These are phyloP conservation scores for Lacerta agilis DNA, from an alignment of 2,797 vertebrate genomes.

Conservation along the genomic window DNA sequence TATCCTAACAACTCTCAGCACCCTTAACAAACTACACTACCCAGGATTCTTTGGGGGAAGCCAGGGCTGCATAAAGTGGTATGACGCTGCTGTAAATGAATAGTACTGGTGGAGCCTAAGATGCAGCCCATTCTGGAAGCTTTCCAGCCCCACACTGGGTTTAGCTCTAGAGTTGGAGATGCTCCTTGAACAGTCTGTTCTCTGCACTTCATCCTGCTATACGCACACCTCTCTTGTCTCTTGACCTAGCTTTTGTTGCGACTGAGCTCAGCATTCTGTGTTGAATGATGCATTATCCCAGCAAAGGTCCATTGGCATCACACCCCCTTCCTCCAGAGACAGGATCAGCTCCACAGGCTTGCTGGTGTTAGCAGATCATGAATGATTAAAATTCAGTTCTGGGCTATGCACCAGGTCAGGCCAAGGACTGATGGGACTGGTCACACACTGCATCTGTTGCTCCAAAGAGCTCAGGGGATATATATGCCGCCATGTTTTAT, in stretches of 20 bases:
- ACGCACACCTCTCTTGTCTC: background rate
- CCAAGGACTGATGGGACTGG: constrained; percentile 12
- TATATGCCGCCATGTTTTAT: constrained; percentile 28
- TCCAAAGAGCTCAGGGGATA: background rate
- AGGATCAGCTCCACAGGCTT: constrained; percentile 2
- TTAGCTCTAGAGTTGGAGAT: background rate
- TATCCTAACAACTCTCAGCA: no score
- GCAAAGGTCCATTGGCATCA: background rate
- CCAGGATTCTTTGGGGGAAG: no score
- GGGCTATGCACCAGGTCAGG: constrained; percentile 26
- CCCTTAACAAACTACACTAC: no score
- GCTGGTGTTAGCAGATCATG: constrained; percentile 10
- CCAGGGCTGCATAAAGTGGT: no score
- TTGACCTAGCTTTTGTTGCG: constrained; percentile 12
- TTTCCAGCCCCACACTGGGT: background rate
- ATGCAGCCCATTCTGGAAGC: background rate
- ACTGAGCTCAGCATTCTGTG: constrained; percentile 1
- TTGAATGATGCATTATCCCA: constrained; percentile 10
- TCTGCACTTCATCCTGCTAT: background rate
- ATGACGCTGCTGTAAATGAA: no score
- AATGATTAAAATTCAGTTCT: constrained; percentile 38
- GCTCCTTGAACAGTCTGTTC: background rate
- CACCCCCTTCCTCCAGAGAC: constrained; percentile 11
- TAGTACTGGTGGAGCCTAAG: no score
- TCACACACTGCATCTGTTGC: background rate